Base-by-base conservation (phyloP, 2,888 invertebrate genomes). In the Malthinus seriepunctatus region DNA sequence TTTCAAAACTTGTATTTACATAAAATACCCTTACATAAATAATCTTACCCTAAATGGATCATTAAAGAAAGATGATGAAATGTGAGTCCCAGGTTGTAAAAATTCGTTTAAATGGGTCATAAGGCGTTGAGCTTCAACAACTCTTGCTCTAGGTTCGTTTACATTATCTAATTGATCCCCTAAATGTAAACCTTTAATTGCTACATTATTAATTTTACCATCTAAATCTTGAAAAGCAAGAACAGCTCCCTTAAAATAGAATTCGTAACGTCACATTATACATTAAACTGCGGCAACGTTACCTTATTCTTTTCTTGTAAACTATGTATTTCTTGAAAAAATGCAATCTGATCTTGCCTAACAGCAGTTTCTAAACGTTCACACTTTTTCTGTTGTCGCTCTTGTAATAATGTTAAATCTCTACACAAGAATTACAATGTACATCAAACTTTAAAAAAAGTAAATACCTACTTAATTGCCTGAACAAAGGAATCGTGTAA, bases 91-190 rank as follows among this genome's bases (percentile, higher is more conserved):
- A 32, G 92, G 87, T 52, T 89, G 88, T 3, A 97, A 81, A 77
- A 98, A 98, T 73, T 96, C 96, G 2, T 92, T 89, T 78, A 98
- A 92, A 77, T 93, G 90, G 55, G 90, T 90, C 82, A 99, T 89
- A 15, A 99, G 79, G 72, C 93, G 91, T 71, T 96, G 90, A 0
- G 98, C 98, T 72, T 99, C 98, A 0, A 94, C 94, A 0, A 97
- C 95, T 57, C 98, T 83, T 10, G 96, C 91, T 55, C 99, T 81
- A 0, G 98, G 98, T 0, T 93, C 95, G 74, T 97, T 93, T 0
- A 98, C 95, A 64, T 94, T 96, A 71, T 99, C 98, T 42, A 99
- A 81, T 76, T 99, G 98, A 79, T 98, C 98, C 0, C 98, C 99
- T n/a, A 99, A 85, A 79, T 98, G 97, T 45, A 98, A 87, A 0